Base-by-base conservation (phyloP, 2,113 vertebrate species). In the Gavia stellata region DNA sequence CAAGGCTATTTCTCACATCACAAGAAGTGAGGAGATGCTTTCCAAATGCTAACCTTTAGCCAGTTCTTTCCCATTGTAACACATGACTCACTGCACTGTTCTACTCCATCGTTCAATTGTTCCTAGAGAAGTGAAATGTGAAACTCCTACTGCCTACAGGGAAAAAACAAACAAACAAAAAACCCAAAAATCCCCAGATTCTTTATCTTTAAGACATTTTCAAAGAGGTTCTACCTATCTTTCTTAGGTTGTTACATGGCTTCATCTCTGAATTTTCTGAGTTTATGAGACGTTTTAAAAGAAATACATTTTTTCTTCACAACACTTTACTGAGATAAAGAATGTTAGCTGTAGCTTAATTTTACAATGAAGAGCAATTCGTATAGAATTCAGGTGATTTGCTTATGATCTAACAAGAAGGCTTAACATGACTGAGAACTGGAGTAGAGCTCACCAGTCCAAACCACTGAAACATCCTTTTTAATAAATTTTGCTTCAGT, bases 141-240 rank as follows among this genome's bases (percentile, higher is more conserved):
- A 92, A 65, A 34, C 20, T 50, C 2, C 2, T 47, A 7, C 12
- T 86, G 18, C 7, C 33, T 29, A 36, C 8, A 63, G 25, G 7
- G 4, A 12, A 44, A 58, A 88, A 45, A 34, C 19, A 3, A 24
- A 6, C 6, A 4, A 92, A 34, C 4, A 34, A 55, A 18, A 9
- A 16, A 11, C 0, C 3, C 34, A 68, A 72, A 8, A 53, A 49
- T 1, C 0, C 5, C 0, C 8, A 42, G 19, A 29, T 47, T 61
- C 33, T 88, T 78, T 33, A 17, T 47, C 10, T 59, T 68, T 40
- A 17, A 78, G 42, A 52, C 2, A 36, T 52, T 79, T 82, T 50
- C 23, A 58, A 17, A 86, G 25, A 73, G 4, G 4, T 82, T 74
- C 47, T 63, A 11, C 5, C 21, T 45, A 4, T 56, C 11, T 81